Percentiles rank a stretch among this genome's conserved stretches.
Evolutionary conservation across 2,113 vertebrate species (phyloP).

Genomic region (Scolopax mira): DNA sequence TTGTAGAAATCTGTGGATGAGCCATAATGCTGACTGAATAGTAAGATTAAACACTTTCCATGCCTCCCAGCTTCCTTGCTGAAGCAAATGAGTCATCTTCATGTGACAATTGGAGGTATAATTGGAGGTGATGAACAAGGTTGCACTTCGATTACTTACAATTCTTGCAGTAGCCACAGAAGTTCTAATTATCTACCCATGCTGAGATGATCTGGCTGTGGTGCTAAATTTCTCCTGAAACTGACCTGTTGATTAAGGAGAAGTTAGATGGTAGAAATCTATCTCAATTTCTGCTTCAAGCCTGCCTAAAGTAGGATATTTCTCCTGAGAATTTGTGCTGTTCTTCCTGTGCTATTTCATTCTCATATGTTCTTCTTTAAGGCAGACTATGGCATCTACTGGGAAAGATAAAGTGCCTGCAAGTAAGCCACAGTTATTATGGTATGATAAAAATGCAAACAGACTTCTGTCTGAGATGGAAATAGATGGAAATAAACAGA

Average conservation of each 20-base stretch:
- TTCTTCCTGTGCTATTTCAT: not conserved
- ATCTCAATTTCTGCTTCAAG: not conserved
- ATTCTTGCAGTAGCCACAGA: not conserved
- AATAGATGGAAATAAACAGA: not conserved
- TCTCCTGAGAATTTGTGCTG: not conserved
- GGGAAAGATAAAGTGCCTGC: not conserved
- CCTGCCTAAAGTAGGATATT: not conserved
- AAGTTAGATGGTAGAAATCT: not conserved
- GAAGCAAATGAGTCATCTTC: not conserved
- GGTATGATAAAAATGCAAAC: not conserved
- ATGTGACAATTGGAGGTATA: not conserved
- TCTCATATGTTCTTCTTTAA: not conserved
- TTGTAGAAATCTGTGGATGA: not conserved
- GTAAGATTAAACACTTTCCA: not conserved
- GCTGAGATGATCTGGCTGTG: not conserved
- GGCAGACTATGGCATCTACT: not conserved
- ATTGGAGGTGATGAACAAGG: not conserved
- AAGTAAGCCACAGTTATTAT: not conserved
- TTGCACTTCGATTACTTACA: not conserved
- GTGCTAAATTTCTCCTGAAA: not conserved
- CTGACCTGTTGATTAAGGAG: not conserved
- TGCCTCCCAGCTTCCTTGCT: not conserved
- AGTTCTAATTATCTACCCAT: not conserved
- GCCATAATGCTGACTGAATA: not conserved
- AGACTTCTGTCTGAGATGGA: not conserved